A percentile compares a stretch with the other conserved stretches of the same genome.
phyloP scores from a whole-genome alignment of 2,888 invertebrate genomes.

The Imbricaverruca yamaguchii region DNA sequence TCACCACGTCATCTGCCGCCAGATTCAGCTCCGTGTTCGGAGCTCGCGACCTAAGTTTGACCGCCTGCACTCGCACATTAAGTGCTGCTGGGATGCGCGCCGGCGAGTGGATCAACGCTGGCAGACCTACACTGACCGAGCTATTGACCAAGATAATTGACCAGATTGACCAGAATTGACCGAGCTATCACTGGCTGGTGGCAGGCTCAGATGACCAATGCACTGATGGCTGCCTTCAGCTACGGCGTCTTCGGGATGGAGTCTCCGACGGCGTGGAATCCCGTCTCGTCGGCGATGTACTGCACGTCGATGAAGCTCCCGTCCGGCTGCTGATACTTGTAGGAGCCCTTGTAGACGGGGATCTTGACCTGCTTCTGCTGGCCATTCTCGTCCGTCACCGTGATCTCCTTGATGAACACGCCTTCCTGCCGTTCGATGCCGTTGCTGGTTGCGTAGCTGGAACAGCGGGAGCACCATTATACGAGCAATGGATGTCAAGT shows the following conservation, averaged over 20 bases:
- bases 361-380: background rate
- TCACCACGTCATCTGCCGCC: no score
- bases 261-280: constrained; percentile 25
- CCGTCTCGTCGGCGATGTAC: constrained; percentile 27
- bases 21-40: no score
- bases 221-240: background rate
- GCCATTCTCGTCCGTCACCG: background rate
- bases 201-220: no score
- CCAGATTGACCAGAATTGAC: no score
- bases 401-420: constrained; percentile 17
- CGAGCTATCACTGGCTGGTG: no score
- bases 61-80: no score
- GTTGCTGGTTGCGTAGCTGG: background rate
- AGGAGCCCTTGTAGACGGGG: constrained; percentile 1
- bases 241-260: constrained; percentile 22
- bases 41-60: no score
- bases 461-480: background rate
- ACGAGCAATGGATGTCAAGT: background rate
- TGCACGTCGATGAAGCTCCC: constrained; percentile 26
- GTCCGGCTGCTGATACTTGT: constrained; percentile 27
- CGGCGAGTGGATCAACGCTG: no score
- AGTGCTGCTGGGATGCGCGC: no score
- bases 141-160: no score
- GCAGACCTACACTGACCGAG: no score
- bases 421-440: constrained; percentile 8